Evolutionary conservation across 2,797 vertebrate genomes (phyloP).

Genomic region (Okamejei kenojei): DNA sequence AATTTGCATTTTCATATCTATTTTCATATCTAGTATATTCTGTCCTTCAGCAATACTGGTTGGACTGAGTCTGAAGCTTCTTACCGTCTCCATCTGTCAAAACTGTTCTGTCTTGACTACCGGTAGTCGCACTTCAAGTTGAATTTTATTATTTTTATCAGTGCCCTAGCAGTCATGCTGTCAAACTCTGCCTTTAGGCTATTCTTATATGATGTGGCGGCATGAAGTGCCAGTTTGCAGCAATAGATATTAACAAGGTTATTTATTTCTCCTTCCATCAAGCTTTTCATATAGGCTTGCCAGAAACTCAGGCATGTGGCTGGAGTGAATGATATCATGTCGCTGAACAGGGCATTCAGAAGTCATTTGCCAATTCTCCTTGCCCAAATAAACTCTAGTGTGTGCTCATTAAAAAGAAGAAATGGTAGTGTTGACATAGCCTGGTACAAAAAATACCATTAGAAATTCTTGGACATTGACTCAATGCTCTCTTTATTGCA

Average conservation of each 20-base stretch:
- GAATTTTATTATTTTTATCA: not conserved
- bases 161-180: not conserved
- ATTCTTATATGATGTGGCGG: not conserved
- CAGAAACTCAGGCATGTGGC: not conserved
- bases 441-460: not conserved
- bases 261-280: constrained; percentile 7
- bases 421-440: not conserved
- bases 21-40: not conserved
- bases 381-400: not conserved
- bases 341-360: not conserved
- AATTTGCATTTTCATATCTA: not conserved
- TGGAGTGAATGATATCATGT: not conserved
- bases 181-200: not conserved
- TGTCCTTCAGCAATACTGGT: not conserved
- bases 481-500: not conserved
- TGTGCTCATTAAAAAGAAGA: not conserved
- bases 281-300: constrained; percentile 9
- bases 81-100: not conserved
- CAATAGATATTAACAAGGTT: constrained; percentile 18
- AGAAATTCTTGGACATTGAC: not conserved
- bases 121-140: not conserved
- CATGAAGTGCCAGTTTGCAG: not conserved
- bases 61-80: not conserved
- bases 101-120: not conserved
- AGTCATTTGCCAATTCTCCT: not conserved